Conservation (phyloP, 2,113 vertebrate genomes). For the Kryptolebias marmoratus region DNA sequence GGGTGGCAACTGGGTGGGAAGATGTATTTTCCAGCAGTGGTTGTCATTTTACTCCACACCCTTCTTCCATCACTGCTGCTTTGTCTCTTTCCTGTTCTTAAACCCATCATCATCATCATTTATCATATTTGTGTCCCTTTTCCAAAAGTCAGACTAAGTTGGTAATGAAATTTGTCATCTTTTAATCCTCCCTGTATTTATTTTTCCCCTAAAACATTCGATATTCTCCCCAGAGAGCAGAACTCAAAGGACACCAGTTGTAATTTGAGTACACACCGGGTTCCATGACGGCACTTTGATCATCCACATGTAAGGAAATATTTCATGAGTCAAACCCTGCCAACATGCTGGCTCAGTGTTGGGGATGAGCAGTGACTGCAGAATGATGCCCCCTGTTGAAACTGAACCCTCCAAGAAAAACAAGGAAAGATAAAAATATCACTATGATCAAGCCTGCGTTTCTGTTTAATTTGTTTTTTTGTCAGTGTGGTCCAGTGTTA, state of each 20-base stretch:
- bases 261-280: background rate
- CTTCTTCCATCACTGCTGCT: no score
- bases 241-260: background rate
- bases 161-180: background rate
- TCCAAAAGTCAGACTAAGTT: background rate
- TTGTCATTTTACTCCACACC: no score
- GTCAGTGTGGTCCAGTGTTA: no score
- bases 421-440: no score
- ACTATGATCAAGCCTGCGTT: no score
- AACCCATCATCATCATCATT: background rate
- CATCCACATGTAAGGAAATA: slow-evolving; percentile 1
- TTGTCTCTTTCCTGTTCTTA: no score
- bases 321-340: slow-evolving; percentile 7
- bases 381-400: slow-evolving; percentile 61
- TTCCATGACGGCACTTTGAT: background rate
- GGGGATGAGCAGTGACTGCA: slow-evolving; percentile 23
- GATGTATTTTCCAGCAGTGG: no score
- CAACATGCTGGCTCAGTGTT: background rate
- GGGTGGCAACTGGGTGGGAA: no score
- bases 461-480: no score
- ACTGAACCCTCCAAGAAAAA: background rate
- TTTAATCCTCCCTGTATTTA: background rate
- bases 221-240: no score
- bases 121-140: background rate
- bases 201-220: background rate